A percentile compares a stretch with the other conserved stretches of the same genome.
Evolutionary conservation across 1,140 invertebrate genomes (phyloP).

Genomic region (Ceratosolen solmsi): DNA sequence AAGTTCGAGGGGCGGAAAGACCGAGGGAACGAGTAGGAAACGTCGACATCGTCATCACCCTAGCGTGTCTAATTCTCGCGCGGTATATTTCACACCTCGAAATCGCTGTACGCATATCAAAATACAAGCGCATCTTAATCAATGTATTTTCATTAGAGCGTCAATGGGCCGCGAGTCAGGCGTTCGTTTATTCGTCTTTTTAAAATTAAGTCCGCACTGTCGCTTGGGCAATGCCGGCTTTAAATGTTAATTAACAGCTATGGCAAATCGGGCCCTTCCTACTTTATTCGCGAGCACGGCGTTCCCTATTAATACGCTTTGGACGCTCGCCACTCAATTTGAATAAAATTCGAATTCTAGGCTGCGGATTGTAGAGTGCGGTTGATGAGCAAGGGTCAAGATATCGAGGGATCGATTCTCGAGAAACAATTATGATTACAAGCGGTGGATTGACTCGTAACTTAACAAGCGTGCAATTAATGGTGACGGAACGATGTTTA

Average conservation of each 20-base stretch:
- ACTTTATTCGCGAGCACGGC: background rate
- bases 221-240: slow-evolving; percentile 5
- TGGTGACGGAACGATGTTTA: no score
- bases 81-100: background rate
- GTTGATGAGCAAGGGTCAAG: no score
- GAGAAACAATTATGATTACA: no score
- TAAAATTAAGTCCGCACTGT: background rate
- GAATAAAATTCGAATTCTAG: no score
- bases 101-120: background rate
- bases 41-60: slow-evolving; percentile 49
- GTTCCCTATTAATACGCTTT: background rate
- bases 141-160: slow-evolving; percentile 28
- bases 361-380: no score
- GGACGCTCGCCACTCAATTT: no score
- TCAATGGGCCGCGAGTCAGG: background rate
- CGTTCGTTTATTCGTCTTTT: slow-evolving; percentile 38
- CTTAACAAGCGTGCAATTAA: no score
- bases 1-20: background rate
- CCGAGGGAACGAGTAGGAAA: background rate
- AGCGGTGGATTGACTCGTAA: no score
- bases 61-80: background rate
- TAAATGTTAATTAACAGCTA: slow-evolving; percentile 23
- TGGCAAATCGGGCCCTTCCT: background rate
- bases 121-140: slow-evolving; percentile 39
- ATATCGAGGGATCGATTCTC: no score